These are phyloP conservation scores for Hypselothyrea guttata DNA, from an alignment of 2,888 invertebrate genomes.

Conservation along the genomic window DNA sequence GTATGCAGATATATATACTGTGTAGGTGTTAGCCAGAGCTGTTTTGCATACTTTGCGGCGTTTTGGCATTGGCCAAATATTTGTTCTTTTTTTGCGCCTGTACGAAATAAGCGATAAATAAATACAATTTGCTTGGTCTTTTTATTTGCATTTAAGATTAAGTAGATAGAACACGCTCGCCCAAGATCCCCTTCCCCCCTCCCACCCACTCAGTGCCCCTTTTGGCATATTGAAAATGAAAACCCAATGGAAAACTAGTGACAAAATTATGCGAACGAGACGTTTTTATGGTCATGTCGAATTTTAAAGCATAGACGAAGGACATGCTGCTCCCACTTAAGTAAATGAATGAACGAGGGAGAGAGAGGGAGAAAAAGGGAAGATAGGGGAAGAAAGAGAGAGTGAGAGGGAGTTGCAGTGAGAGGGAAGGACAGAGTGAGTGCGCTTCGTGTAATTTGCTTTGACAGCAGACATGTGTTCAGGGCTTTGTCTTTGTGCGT, in stretches of 20 bases:
- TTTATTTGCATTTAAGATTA: constrained; percentile 71
- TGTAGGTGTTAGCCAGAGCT: constrained; percentile 68
- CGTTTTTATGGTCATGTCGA: constrained; percentile 29
- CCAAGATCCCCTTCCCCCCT: background rate
- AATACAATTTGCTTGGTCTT: constrained; percentile 68
- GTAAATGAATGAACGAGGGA: too few species aligned
- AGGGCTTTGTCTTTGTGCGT: constrained; percentile 72
- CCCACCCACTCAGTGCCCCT: too few species aligned
- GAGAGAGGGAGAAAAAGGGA: background rate
- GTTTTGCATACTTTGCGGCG: constrained; percentile 73
- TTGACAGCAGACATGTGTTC: constrained; percentile 71
- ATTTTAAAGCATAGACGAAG: constrained; percentile 35
- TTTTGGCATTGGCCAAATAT: constrained; percentile 67
- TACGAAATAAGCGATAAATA: constrained; percentile 76
- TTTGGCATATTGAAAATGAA: constrained; percentile 31
- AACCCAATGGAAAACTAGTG: constrained; percentile 28
- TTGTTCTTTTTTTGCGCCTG: constrained; percentile 54
- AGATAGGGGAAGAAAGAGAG: background rate
- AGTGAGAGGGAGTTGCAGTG: too few species aligned
- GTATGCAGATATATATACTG: constrained; percentile 7
- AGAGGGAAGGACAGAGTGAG: background rate
- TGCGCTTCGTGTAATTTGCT: constrained; percentile 65
- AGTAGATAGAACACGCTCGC: constrained; percentile 65
- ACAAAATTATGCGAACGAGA: constrained; percentile 16
- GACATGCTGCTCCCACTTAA: too few species aligned